Conservation (phyloP, 2,797 vertebrate species). For the Spatula versicolor region DNA sequence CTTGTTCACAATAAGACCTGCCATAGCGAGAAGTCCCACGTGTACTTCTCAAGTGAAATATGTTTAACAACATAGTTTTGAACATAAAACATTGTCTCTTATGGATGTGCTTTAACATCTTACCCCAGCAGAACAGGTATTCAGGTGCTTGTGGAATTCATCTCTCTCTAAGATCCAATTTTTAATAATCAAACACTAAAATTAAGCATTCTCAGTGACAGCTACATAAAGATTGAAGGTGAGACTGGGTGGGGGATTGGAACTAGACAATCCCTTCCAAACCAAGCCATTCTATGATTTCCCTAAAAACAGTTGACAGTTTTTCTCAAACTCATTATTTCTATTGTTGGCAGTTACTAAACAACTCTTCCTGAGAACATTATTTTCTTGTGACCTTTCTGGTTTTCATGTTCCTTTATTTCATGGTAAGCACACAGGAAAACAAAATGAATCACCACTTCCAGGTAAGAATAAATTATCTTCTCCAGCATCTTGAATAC, state of each 20-base stretch:
- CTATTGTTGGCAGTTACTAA: not conserved
- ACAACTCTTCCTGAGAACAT: not conserved
- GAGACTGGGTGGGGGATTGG: no score
- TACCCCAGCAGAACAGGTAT: not conserved
- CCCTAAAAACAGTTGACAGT: rapidly evolving
- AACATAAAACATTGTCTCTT: not conserved
- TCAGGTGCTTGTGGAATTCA: not conserved
- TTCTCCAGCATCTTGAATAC: not conserved
- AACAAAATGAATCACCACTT: not conserved
- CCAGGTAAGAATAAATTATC: not conserved
- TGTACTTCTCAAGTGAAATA: not conserved
- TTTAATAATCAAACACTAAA: not conserved
- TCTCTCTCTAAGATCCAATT: rapidly evolving
- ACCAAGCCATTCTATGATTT: not conserved
- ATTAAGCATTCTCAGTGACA: not conserved
- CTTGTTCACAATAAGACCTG: not conserved
- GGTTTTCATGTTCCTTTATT: not conserved
- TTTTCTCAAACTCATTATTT: not conserved
- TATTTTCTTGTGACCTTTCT: not conserved
- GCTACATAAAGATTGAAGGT: not conserved
- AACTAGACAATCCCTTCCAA: no score
- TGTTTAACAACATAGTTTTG: not conserved
- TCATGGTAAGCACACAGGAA: not conserved
- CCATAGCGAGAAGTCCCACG: rapidly evolving
- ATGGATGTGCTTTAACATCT: not conserved